Percentiles rank a stretch among this genome's conserved stretches.
Conservation (phyloP, 2,113 vertebrate species). For the Larimichthys polyactis region DNA sequence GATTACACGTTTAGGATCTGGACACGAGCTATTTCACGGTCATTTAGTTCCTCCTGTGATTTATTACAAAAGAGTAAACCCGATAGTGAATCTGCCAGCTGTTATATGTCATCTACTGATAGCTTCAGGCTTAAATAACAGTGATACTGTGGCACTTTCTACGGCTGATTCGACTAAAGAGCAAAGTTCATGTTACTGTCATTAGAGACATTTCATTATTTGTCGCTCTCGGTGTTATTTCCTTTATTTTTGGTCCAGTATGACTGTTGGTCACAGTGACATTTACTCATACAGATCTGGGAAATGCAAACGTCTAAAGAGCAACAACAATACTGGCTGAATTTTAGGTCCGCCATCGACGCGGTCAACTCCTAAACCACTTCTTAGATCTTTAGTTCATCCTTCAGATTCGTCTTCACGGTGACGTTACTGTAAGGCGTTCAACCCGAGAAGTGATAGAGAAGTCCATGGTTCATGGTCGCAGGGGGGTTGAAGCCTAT, state of each 20-base stretch:
- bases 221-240: neutral
- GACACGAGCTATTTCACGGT: constrained; percentile 9
- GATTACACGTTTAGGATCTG: constrained; percentile 19
- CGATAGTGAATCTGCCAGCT: neutral
- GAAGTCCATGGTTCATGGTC: too few species aligned
- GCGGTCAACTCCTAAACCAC: neutral
- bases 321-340: neutral
- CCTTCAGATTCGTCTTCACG: neutral
- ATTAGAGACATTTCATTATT: neutral
- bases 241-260: neutral
- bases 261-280: neutral
- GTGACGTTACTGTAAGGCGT: neutral
- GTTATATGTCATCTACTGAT: neutral
- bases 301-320: neutral
- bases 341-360: neutral
- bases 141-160: neutral
- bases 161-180: too few species aligned
- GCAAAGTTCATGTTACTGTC: neutral
- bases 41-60: constrained; percentile 5
- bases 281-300: neutral
- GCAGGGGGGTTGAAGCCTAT: too few species aligned
- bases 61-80: neutral
- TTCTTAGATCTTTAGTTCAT: neutral
- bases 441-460: too few species aligned
- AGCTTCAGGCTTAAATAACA: neutral